phyloP scores from a whole-genome alignment of 2,113 vertebrate species.

The Toxostoma redivivum region DNA sequence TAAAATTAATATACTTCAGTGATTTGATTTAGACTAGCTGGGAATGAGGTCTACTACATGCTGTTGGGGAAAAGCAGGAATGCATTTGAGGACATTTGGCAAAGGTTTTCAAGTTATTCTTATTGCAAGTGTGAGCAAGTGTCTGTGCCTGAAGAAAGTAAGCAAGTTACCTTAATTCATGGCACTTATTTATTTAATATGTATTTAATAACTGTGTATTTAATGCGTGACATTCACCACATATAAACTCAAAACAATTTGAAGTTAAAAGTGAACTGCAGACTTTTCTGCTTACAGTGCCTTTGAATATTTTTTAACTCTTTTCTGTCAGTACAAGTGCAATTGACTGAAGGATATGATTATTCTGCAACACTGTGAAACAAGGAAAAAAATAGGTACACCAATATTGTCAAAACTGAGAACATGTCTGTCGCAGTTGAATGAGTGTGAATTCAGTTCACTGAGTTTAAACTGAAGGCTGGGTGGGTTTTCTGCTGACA shows the following conservation, averaged over 20 bases:
- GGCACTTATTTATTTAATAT: neutral
- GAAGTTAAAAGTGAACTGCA: neutral
- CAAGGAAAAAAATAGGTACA: neutral
- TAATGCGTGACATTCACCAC: rapidly evolving
- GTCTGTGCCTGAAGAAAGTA: neutral
- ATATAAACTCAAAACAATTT: neutral
- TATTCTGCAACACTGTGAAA: neutral
- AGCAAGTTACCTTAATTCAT: neutral
- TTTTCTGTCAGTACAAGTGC: neutral
- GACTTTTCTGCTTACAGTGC: neutral
- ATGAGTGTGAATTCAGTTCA: neutral
- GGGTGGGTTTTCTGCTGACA: neutral
- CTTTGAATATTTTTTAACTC: neutral
- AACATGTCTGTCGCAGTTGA: neutral
- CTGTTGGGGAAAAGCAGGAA: neutral
- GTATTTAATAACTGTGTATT: neutral
- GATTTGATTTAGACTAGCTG: neutral
- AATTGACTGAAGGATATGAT: neutral
- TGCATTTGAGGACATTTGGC: neutral
- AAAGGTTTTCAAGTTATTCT: neutral
- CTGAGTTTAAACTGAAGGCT: neutral
- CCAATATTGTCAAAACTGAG: neutral
- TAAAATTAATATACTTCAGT: neutral
- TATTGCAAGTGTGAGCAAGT: neutral
- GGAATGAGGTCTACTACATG: neutral